Evolutionary conservation across 2,888 invertebrate genomes (phyloP).

Genomic region (Drosophila koepferae): DNA sequence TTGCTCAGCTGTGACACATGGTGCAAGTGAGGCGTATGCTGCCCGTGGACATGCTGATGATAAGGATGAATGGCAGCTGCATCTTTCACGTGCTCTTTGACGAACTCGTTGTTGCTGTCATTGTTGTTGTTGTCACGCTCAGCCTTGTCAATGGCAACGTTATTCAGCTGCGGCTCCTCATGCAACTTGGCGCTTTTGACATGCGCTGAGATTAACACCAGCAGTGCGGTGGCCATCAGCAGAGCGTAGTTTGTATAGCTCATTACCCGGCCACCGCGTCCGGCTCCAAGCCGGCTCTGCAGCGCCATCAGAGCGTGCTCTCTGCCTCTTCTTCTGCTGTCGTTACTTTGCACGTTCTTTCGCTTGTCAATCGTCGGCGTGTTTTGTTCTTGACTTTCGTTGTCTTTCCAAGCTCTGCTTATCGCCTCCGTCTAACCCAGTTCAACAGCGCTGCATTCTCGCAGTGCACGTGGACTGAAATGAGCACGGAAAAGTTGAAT

Average conservation of each 20-base stretch:
- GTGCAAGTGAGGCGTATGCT: conserved; percentile 53
- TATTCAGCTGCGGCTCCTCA: conserved; percentile 43
- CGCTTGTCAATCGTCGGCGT: conserved; percentile 22
- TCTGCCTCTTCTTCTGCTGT: background rate
- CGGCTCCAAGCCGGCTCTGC: conserved; percentile 24
- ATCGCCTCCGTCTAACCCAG: conserved; percentile 35
- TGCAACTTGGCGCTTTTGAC: conserved; percentile 79
- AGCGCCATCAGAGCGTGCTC: conserved; percentile 42
- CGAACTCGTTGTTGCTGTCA: conserved; percentile 10
- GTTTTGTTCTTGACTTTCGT: conserved; percentile 17
- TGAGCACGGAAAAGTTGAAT: conserved; percentile 14
- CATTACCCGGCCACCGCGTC: conserved; percentile 39
- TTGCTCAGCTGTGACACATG: conserved; percentile 28
- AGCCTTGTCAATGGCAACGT: conserved; percentile 34
- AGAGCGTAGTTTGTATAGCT: conserved; percentile 77
- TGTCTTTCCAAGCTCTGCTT: conserved; percentile 28
- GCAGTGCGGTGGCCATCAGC: conserved; percentile 69
- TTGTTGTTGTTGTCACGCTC: conserved; percentile 20
- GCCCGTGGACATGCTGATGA: conserved; percentile 30
- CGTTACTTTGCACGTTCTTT: conserved; percentile 28
- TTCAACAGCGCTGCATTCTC: conserved; percentile 58
- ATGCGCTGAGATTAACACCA: conserved; percentile 80
- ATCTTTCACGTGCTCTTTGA: conserved; percentile 27
- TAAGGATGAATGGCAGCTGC: conserved; percentile 32
- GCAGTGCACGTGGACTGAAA: conserved; percentile 69